Percentiles rank a stretch among this genome's conserved stretches.
phyloP scores from a whole-genome alignment of 2,113 vertebrate species.

The Saimiri boliviensis region DNA sequence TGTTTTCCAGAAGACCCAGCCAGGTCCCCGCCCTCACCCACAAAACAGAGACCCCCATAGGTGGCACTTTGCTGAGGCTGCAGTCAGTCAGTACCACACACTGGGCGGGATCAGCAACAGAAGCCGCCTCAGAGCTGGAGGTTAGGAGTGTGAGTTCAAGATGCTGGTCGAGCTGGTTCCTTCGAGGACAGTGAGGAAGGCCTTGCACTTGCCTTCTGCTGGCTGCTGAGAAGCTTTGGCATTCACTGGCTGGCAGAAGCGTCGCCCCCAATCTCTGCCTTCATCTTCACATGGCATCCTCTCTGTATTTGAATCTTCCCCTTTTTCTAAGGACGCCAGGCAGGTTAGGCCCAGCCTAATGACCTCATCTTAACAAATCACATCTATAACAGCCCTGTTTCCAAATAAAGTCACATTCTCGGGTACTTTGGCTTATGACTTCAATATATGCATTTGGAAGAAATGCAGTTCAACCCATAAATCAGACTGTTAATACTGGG shows the following conservation, averaged over 20 bases:
- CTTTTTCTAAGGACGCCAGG: neutral
- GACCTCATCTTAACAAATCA: neutral
- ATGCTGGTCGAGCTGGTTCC: neutral
- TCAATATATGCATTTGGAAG: neutral
- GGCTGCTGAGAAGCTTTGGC: neutral
- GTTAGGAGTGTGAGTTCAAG: neutral
- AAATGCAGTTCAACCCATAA: neutral
- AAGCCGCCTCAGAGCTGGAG: neutral
- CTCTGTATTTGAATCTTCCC: neutral
- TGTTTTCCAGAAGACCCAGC: neutral
- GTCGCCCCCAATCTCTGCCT: neutral
- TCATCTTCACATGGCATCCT: neutral
- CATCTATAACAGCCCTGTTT: neutral
- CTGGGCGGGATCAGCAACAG: neutral
- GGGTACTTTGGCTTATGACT: neutral
- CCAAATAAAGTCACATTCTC: neutral
- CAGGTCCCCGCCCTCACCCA: neutral
- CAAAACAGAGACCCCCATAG: neutral
- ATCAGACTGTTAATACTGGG: neutral
- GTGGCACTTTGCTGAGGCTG: rapidly evolving
- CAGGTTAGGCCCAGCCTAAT: neutral
- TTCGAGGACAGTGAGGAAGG: neutral
- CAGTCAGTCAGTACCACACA: neutral
- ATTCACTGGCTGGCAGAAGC: neutral
- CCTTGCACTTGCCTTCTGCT: neutral